Evolutionary conservation across 2,888 invertebrate genomes (phyloP).

Genomic region (Polietes domitor): DNA sequence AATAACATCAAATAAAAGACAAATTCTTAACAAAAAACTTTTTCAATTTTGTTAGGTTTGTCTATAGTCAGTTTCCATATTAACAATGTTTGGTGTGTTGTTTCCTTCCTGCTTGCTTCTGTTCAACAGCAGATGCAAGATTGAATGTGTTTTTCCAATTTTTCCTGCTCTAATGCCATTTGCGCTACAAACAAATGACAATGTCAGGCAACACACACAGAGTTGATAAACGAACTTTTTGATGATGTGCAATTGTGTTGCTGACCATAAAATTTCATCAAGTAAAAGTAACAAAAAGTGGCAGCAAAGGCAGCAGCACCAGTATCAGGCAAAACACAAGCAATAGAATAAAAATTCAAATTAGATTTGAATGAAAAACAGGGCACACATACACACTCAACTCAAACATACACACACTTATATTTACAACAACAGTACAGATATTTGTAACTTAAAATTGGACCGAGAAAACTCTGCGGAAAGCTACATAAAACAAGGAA

Average conservation of each 20-base stretch:
- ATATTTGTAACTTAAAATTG: neutral
- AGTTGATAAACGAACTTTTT: slow-evolving; percentile 67
- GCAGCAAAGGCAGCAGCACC: neutral
- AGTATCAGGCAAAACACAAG: slow-evolving; percentile 18
- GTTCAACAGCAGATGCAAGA: neutral
- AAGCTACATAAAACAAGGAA: neutral
- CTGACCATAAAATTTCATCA: slow-evolving; percentile 68
- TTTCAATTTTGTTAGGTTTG: slow-evolving; percentile 63
- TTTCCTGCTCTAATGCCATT: slow-evolving; percentile 40
- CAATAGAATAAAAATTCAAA: slow-evolving; percentile 50
- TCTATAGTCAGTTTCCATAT: slow-evolving; percentile 48
- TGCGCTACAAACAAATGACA: slow-evolving; percentile 63
- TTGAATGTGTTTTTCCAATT: neutral
- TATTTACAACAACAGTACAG: neutral
- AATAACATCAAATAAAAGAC: slow-evolving; percentile 51
- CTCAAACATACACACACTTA: neutral
- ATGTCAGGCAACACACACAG: slow-evolving; percentile 58
- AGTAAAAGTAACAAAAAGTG: slow-evolving; percentile 43
- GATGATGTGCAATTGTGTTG: slow-evolving; percentile 62
- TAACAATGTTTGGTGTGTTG: slow-evolving; percentile 37
- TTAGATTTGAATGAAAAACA: slow-evolving; percentile 52
- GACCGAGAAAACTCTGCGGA: neutral
- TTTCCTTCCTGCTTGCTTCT: slow-evolving; percentile 19
- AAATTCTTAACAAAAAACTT: slow-evolving; percentile 62
- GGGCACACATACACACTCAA: neutral